A percentile compares a stretch with the other conserved stretches of the same genome.
Conservation (phyloP, 92 coral and sea anemone species). For the Phenganax stokvisi region DNA sequence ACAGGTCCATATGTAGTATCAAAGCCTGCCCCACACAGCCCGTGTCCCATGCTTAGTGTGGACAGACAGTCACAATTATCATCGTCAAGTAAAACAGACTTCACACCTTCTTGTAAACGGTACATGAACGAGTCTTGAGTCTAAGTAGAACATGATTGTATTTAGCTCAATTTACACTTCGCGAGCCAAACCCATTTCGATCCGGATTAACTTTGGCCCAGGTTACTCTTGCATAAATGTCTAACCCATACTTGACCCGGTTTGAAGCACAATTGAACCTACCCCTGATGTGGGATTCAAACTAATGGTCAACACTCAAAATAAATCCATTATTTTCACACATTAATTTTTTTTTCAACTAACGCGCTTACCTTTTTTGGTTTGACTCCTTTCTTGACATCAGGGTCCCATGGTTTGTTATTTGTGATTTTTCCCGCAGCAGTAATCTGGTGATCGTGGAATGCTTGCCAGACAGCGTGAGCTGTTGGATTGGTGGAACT, state of each 20-base stretch:
- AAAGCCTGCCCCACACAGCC: constrained; percentile 44
- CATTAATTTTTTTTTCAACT: too few species aligned
- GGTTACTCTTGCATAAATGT: too few species aligned
- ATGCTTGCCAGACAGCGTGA: constrained; percentile 56
- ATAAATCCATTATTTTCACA: too few species aligned
- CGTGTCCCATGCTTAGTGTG: constrained; percentile 54
- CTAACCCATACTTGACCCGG: too few species aligned
- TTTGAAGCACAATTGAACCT: too few species aligned
- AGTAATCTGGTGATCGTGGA: constrained; percentile 51
- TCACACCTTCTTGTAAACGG: constrained; percentile 57
- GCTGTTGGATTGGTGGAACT: constrained; percentile 56
- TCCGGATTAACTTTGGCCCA: too few species aligned
- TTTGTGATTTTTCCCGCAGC: constrained; percentile 26
- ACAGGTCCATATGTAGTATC: constrained; percentile 49
- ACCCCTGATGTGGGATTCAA: too few species aligned
- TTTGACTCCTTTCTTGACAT: constrained; percentile 48
- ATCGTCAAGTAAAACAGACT: constrained; percentile 61
- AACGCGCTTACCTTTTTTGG: constrained; percentile 42
- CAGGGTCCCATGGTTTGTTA: constrained; percentile 52
- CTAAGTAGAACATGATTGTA: neutral
- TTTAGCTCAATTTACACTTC: neutral
- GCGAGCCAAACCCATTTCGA: too few species aligned
- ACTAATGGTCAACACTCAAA: too few species aligned
- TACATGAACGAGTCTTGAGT: constrained; percentile 70
- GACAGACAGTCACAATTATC: constrained; percentile 70